Conservation (phyloP, 2,113 vertebrate genomes). For the Bufo bufo region DNA sequence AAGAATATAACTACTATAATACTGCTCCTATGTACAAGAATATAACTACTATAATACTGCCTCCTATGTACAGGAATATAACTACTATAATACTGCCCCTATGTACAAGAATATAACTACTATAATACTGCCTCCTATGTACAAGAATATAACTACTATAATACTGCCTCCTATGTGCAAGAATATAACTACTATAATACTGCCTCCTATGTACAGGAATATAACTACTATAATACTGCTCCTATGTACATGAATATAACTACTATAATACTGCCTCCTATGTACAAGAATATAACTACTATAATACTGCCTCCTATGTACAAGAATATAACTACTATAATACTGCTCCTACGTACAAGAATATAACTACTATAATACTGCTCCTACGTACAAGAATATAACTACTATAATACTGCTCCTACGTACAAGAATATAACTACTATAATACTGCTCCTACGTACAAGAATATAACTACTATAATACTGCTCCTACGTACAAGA, state of each 20-base stretch:
- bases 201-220: not conserved
- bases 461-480: constrained; percentile 9
- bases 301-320: not conserved
- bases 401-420: constrained; percentile 1
- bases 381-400: not conserved
- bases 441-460: constrained; percentile 7
- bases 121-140: too few species aligned
- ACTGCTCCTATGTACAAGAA: not conserved
- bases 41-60: constrained; percentile 1
- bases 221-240: constrained; percentile 9
- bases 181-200: not conserved
- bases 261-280: not conserved
- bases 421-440: constrained; percentile 14
- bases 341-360: constrained; percentile 12
- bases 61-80: too few species aligned
- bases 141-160: too few species aligned
- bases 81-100: too few species aligned
- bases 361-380: constrained; percentile 27
- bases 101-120: too few species aligned
- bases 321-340: constrained; percentile 10
- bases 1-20: not conserved
- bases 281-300: constrained; percentile 15
- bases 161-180: not conserved
- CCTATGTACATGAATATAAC: not conserved
- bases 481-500: constrained; percentile 1